Base-by-base conservation (phyloP, 2,113 vertebrate species). In the Limnothrissa miodon region DNA sequence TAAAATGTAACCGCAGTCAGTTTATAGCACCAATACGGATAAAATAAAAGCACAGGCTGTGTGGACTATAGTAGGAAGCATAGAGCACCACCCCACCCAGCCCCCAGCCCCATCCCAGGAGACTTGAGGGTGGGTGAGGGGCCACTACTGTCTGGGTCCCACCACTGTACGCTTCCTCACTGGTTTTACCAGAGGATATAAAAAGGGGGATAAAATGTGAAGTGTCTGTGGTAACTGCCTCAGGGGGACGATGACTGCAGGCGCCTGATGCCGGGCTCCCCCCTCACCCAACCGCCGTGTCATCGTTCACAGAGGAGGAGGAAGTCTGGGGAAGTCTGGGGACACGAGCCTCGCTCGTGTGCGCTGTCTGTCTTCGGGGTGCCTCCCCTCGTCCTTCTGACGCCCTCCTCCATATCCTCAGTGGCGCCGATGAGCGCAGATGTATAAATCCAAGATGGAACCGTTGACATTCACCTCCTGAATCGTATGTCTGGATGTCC, bases 401-500 rank as follows among this genome's bases (percentile, higher is more conserved):
- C 66, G 36, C 66, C 11, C 66, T 74, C 66, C 66, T 36, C 33
- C 29, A 33, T 74, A 17, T 33, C 66, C 66, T 74, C 13, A 15
- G 66, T 39, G 66, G 66, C 33, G 11, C 66, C 11, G 66, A 33
- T 74, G 33, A 74, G 33, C 25, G 29, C 66, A 74, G 29, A 74
- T 74, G 66, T 74, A 74, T 74, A 74, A 74, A 74, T 74, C 66
- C 59, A 62, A 62, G 10, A 62, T 74, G 66, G 66, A 74, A 74
- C 66, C 15, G 66, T 36, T 74, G 66, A 74, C 66, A 74, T 33
- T 1, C 66, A 74, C 66, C 66, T 74, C 66, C 66, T 74, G 66
- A 36, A 74, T 74, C 66, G 66, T 17, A 74, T 74, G 66, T 74
- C 66, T 74, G 66, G 8, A 25, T 66, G 59, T 29, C 59, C 25